Percentiles rank a stretch among this genome's conserved stretches.
Conservation (phyloP, 2,113 vertebrate species). For the Canis aureus region DNA sequence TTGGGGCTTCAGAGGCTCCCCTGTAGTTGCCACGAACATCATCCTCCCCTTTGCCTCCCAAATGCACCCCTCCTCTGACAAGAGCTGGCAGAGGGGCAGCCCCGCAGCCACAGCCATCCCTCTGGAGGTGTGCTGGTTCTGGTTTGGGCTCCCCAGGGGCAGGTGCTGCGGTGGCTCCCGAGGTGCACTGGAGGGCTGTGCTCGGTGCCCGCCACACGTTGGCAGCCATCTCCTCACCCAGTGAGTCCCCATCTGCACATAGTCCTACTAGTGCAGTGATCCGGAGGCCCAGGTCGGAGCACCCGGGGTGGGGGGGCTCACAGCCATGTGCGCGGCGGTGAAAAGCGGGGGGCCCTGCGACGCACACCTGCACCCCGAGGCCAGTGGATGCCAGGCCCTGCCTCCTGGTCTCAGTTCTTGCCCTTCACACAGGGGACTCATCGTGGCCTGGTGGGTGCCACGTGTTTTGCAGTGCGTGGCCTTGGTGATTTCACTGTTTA, state of each 20-base stretch:
- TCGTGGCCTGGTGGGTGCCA: rapidly evolving
- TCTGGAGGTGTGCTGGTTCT: rapidly evolving
- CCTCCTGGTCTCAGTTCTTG: neutral
- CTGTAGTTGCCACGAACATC: neutral
- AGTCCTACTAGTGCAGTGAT: too few species aligned
- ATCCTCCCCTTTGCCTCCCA: neutral
- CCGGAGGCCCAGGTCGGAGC: too few species aligned
- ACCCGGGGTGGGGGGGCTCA: too few species aligned
- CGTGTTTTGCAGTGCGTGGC: neutral
- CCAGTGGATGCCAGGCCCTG: rapidly evolving
- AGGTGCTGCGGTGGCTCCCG: too few species aligned
- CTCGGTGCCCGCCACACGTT: too few species aligned
- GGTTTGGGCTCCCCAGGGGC: neutral
- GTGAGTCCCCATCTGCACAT: too few species aligned
- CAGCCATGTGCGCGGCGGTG: too few species aligned
- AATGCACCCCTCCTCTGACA: neutral
- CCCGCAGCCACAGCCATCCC: neutral
- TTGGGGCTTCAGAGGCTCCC: slow-evolving; percentile 56
- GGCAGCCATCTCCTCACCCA: too few species aligned
- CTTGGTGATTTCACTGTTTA: neutral
- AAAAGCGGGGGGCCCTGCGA: neutral
- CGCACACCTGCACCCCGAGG: rapidly evolving
- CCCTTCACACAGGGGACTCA: neutral
- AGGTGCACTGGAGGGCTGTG: neutral
- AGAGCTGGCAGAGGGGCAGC: neutral